Conservation (phyloP, 2,888 invertebrate genomes). For the Slavum lentiscoides region DNA sequence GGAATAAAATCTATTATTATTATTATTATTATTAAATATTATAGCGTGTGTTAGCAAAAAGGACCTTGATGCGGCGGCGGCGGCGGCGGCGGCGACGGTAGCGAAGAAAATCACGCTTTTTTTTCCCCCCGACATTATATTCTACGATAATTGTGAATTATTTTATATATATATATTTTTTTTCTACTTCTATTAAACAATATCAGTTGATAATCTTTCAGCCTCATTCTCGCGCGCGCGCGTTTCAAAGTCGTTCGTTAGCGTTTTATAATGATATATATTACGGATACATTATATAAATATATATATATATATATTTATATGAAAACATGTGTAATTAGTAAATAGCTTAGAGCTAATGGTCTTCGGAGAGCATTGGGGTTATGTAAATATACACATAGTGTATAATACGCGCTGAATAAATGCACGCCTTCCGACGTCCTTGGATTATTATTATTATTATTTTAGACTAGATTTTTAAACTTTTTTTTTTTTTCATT, state of each 20-base stretch:
- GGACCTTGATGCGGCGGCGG: conserved; percentile 40
- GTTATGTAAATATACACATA: conserved; percentile 41
- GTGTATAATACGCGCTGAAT: conserved; percentile 28
- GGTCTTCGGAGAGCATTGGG: conserved; percentile 45
- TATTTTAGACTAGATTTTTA: conserved; percentile 42
- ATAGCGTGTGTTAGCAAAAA: conserved; percentile 13
- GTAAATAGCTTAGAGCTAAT: conserved; percentile 47
- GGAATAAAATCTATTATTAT: conserved; percentile 32
- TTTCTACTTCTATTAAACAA: conserved; percentile 34
- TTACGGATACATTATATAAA: conserved; percentile 42
- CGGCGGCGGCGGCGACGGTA: too few relatives aligned
- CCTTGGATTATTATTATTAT: conserved; percentile 38
- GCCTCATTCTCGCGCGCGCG: conserved; percentile 42
- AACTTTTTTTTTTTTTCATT: conserved; percentile 28
- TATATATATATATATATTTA: too few relatives aligned
- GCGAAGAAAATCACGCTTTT: conserved; percentile 51
- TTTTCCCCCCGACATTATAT: conserved; percentile 17
- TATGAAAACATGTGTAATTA: conserved; percentile 24
- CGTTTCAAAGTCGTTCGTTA: conserved; percentile 50
- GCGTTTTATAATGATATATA: conserved; percentile 44
- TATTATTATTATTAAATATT: background rate
- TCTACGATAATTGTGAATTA: conserved; percentile 25
- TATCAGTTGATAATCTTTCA: conserved; percentile 52
- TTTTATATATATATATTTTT: conserved; percentile 30
- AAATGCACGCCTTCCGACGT: conserved; percentile 46